These are phyloP conservation scores for Melipona quadrifasciata DNA, from an alignment of 1,140 invertebrate genomes.

Conservation along the genomic window DNA sequence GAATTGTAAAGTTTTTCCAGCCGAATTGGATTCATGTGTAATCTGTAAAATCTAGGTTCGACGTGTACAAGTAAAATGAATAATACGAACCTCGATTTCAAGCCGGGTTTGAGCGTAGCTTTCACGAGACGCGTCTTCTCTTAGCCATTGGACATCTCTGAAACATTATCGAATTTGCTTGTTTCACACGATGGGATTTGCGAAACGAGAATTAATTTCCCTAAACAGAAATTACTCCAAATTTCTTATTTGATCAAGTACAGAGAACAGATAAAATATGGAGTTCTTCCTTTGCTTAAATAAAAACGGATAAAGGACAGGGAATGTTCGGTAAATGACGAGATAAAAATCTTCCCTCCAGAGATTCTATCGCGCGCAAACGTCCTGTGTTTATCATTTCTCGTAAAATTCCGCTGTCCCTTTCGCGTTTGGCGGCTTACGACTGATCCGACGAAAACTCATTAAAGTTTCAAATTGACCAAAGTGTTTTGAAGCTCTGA, in stretches of 20 bases:
- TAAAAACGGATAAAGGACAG: not conserved
- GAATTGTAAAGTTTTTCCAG: too few relatives aligned
- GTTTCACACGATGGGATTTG: not conserved
- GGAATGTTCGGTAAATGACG: not conserved
- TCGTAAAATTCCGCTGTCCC: not conserved
- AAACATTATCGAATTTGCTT: not conserved
- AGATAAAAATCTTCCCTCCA: not conserved
- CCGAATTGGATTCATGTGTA: too few relatives aligned
- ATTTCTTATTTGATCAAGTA: not conserved
- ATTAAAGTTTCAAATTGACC: slow-evolving; percentile 43
- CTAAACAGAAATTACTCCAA: not conserved
- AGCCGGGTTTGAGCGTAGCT: not conserved
- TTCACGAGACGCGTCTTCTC: not conserved
- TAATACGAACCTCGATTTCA: not conserved
- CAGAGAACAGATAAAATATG: not conserved
- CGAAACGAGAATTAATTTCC: too few relatives aligned
- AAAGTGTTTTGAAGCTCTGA: not conserved
- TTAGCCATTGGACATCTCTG: not conserved
- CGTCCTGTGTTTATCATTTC: not conserved
- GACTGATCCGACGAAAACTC: slow-evolving; percentile 25
- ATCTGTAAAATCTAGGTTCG: too few relatives aligned
- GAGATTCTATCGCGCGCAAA: not conserved
- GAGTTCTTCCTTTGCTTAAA: not conserved
- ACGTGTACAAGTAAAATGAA: not conserved
- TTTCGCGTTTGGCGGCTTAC: not conserved